Evolutionary conservation across 2,797 vertebrate species (phyloP).

Genomic region (Myotis planiceps): DNA sequence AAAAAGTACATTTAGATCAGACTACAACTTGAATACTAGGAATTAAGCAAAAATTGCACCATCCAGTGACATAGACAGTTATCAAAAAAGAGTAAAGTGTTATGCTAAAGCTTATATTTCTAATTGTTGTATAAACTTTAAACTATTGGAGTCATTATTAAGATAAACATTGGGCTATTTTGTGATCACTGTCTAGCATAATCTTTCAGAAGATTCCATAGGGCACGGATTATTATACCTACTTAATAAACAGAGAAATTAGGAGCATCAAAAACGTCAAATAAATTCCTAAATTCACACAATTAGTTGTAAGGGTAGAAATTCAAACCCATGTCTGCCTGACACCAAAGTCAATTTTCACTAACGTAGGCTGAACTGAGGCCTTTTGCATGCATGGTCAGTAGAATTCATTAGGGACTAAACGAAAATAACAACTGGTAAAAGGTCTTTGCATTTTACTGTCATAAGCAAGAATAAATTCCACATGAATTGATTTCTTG

Average conservation of each 20-base stretch:
- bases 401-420: background rate
- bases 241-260: conserved; percentile 12
- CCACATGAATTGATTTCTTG: background rate
- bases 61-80: background rate
- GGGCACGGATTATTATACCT: background rate
- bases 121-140: background rate
- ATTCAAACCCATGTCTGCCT: background rate
- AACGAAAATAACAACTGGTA: background rate
- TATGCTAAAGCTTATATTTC: background rate
- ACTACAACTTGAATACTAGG: background rate
- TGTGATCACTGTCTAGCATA: background rate
- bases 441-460: background rate
- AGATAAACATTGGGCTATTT: background rate
- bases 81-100: background rate
- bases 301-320: background rate
- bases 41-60: background rate
- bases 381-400: background rate
- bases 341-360: background rate
- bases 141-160: background rate
- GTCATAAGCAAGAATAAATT: conserved; percentile 22
- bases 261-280: background rate
- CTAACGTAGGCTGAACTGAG: background rate
- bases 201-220: background rate
- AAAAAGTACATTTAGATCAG: background rate
- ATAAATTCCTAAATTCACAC: background rate